Percentiles rank a stretch among this genome's conserved stretches.
Conservation (phyloP, 2,888 invertebrate genomes). For the Zygogramma bicolorata region DNA sequence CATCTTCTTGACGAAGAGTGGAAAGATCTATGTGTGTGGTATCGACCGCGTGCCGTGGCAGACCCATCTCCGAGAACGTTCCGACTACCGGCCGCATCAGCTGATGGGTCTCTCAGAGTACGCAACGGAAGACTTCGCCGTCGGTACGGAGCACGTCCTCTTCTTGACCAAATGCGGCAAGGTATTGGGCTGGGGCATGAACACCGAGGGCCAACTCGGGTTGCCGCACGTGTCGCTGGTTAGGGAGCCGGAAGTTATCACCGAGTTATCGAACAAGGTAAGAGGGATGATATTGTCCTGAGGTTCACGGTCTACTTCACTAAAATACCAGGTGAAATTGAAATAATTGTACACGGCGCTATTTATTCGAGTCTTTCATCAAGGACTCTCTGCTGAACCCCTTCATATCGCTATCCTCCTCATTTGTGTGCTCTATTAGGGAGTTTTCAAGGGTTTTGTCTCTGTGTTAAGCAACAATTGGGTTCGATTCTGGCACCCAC, state of each 20-base stretch:
- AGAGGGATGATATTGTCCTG: not conserved
- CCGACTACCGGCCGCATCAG: slow-evolving; percentile 70
- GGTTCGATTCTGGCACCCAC: too few species aligned
- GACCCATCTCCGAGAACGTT: slow-evolving; percentile 67
- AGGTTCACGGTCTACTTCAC: not conserved
- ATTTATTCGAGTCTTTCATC: too few species aligned
- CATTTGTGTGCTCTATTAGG: too few species aligned
- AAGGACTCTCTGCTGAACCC: too few species aligned
- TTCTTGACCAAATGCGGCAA: slow-evolving; percentile 71
- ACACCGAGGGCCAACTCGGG: slow-evolving; percentile 74
- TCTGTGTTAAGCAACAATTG: too few species aligned
- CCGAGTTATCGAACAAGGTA: slow-evolving; percentile 69
- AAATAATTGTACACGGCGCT: too few species aligned
- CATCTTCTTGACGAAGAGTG: slow-evolving; percentile 72
- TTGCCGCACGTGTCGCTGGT: slow-evolving; percentile 71
- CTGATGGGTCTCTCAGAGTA: slow-evolving; percentile 67
- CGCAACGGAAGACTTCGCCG: slow-evolving; percentile 71
- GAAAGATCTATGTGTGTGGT: slow-evolving; percentile 73
- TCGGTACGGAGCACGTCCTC: slow-evolving; percentile 74
- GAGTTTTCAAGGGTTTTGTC: too few species aligned
- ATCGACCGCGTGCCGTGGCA: slow-evolving; percentile 73
- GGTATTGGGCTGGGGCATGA: slow-evolving; percentile 75
- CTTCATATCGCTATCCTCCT: too few species aligned
- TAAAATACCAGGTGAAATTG: too few species aligned
- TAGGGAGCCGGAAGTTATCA: slow-evolving; percentile 70